These are phyloP conservation scores for Xestia c-nigrum DNA, from an alignment of 2,888 invertebrate species.

Conservation along the genomic window DNA sequence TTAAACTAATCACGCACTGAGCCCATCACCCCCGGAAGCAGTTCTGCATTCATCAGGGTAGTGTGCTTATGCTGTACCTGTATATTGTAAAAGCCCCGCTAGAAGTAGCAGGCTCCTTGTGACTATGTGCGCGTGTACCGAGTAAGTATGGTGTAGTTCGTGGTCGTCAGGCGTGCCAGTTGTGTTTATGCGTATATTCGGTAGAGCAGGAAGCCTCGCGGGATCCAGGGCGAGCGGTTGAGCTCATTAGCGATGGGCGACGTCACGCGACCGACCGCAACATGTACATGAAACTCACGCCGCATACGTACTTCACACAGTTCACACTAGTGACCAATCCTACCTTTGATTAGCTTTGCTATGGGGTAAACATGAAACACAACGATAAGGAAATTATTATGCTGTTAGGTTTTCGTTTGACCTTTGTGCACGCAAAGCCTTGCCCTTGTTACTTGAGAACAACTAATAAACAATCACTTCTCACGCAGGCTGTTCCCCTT, in stretches of 20 bases:
- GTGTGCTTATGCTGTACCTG: not conserved
- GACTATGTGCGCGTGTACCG: not conserved
- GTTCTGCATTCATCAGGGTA: not conserved
- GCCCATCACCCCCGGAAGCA: not conserved
- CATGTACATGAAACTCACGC: conserved; percentile 10
- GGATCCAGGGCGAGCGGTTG: conserved; percentile 56
- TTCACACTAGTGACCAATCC: conserved; percentile 16
- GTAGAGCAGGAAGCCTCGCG: conserved; percentile 55
- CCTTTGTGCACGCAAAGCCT: conserved; percentile 40
- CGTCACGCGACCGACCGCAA: conserved; percentile 50
- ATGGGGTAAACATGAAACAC: conserved; percentile 24
- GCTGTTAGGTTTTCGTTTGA: conserved; percentile 13
- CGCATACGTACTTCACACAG: conserved; percentile 8
- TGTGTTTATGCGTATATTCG: conserved; percentile 16
- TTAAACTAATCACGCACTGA: not conserved
- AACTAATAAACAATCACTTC: conserved; percentile 22
- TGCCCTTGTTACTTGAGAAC: conserved; percentile 40
- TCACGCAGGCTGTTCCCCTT: conserved; percentile 43
- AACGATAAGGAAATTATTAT: conserved; percentile 27
- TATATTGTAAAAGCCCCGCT: not conserved
- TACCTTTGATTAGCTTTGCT: conserved; percentile 28
- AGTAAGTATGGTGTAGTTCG: conserved; percentile 4
- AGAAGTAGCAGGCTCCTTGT: too few species aligned
- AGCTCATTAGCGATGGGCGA: conserved; percentile 58
- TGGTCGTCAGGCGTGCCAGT: not conserved